Evolutionary conservation across 2,888 invertebrate genomes (phyloP), one percentile per base, ranked within the genome.

Genomic region (Willowsia nigromaculata): DNA sequence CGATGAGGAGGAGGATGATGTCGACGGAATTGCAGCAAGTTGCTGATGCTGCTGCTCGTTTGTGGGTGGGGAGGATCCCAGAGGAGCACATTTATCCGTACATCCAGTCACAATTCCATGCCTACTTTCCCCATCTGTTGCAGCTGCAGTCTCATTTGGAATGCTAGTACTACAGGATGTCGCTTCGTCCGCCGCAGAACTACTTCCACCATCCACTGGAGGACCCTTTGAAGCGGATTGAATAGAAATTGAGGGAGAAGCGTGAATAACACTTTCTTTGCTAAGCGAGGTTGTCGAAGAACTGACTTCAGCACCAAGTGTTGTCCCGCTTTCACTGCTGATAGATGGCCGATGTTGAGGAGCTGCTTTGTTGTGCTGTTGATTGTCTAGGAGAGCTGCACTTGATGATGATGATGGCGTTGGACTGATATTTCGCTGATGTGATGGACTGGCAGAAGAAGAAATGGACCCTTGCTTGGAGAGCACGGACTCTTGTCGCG

Each of bases 261-360:
- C 87, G 22, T 87, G 87, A 43, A 87, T 81, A 1, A 87, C 87
- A 59, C 87, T 87, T n/a, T 87, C 87, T 27, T 87, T 87, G 43
- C 87, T 87, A 15, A 83, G 43, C 4, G 83, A 83, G n/a, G 83
- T 83, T 13, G 87, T 78, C 13, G 87, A 80, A 0, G 87, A 87
- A 30, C 81, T 87, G 0, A 27, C 62, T 25, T 68, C 80, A 0
- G 40, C 15, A 1, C 50, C 82, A 5, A 50, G 6, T 1, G 81
- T 76, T 22, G 40, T 37, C 13, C 78, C 81, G 25, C 87, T 68
- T 50, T 87, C 50, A 40, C 68, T 71, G 15, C 43, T 83, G 9
- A 68, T 25, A 18, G 87, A 81, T 33, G 74, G 27, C 5, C 43
- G 80, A n/a, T 76, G 85, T 18, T 65, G 85, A 13, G 47, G 85